Conservation (phyloP, 2,888 invertebrate species). For the Gasteruption jaculator region DNA sequence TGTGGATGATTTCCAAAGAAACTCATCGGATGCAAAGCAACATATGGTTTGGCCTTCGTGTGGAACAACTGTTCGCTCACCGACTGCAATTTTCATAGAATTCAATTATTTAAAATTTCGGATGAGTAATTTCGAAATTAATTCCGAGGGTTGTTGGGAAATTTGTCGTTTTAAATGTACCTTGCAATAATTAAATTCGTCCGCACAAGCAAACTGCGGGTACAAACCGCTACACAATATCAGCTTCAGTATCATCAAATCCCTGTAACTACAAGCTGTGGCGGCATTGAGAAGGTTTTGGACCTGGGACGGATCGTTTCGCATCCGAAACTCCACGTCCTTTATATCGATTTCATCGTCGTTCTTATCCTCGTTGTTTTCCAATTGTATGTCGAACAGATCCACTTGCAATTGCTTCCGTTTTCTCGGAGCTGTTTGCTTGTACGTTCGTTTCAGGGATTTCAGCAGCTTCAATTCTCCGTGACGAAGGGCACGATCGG, state of each 20-base stretch:
- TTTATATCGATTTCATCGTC: slow-evolving; percentile 68
- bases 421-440: slow-evolving; percentile 65
- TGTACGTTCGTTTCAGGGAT: slow-evolving; percentile 71
- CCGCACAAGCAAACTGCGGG: slow-evolving; percentile 92
- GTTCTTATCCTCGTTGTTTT: slow-evolving; percentile 57
- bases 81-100: slow-evolving; percentile 55
- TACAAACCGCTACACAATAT: slow-evolving; percentile 91
- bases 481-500: slow-evolving; percentile 76
- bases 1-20: slow-evolving; percentile 82
- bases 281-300: slow-evolving; percentile 63
- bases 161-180: slow-evolving; percentile 50
- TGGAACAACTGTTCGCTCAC: slow-evolving; percentile 78
- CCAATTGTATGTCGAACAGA: slow-evolving; percentile 64
- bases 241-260: slow-evolving; percentile 68
- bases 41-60: slow-evolving; percentile 82
- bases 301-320: slow-evolving; percentile 70
- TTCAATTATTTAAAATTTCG: slow-evolving; percentile 11
- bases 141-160: neutral
- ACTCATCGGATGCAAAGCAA: slow-evolving; percentile 86
- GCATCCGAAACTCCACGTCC: slow-evolving; percentile 83
- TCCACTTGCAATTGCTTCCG: slow-evolving; percentile 73
- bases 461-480: slow-evolving; percentile 87
- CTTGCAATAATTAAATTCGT: slow-evolving; percentile 90
- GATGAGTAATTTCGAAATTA: slow-evolving; percentile 7
- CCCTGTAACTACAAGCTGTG: slow-evolving; percentile 62